Evolutionary conservation across 2,113 vertebrate species (phyloP).

Genomic region (Kobus ellipsiprymnus): DNA sequence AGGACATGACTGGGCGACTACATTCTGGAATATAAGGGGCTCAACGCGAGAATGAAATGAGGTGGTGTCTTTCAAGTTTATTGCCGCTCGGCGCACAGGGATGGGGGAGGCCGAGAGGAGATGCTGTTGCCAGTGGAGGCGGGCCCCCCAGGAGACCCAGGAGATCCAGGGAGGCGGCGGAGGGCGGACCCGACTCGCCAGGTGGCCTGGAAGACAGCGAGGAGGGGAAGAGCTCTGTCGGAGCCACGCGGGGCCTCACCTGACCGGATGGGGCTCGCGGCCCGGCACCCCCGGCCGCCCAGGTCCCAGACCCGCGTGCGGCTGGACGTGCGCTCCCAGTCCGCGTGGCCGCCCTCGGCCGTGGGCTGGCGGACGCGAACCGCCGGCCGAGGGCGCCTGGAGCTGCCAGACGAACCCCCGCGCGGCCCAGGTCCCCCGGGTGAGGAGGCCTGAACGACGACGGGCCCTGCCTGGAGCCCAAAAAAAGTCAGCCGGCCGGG

Average conservation of each 20-base stretch:
- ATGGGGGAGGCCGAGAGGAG: background rate
- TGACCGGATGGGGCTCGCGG: accelerated
- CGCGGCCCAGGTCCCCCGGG: accelerated
- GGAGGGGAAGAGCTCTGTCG: too few relatives aligned
- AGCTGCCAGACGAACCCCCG: background rate
- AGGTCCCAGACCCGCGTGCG: background rate
- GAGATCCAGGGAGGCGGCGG: background rate
- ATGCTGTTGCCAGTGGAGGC: background rate
- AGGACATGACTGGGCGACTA: background rate
- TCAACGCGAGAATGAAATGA: background rate
- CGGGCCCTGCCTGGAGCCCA: background rate
- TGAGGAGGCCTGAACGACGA: background rate
- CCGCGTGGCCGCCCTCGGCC: background rate
- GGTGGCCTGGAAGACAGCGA: background rate
- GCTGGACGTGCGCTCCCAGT: background rate
- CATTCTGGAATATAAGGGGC: background rate
- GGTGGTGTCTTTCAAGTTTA: background rate
- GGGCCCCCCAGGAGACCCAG: background rate
- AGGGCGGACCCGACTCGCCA: too few relatives aligned
- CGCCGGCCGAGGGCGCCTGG: accelerated
- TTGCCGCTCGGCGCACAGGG: accelerated
- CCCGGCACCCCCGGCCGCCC: too few relatives aligned
- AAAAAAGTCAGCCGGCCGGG: background rate
- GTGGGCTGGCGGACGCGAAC: too few relatives aligned
- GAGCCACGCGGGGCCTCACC: background rate